A percentile compares a stretch with the other conserved stretches of the same genome.
These are phyloP conservation scores for Bellardia bayeri DNA, from an alignment of 2,888 invertebrate species.

Conservation along the genomic window DNA sequence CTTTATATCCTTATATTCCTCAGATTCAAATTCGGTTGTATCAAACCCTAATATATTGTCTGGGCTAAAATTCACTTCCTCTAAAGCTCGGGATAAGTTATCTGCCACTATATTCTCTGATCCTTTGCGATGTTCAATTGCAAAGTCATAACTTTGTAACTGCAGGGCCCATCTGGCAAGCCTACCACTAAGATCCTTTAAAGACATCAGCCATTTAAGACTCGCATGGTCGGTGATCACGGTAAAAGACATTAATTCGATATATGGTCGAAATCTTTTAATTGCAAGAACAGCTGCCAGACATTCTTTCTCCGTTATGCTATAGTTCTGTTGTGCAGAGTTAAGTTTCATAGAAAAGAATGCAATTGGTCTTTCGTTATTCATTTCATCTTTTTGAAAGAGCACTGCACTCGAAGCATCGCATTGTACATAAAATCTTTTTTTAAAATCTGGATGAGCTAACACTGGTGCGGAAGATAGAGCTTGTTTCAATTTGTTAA, in stretches of 20 bases:
- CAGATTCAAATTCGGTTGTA: neutral
- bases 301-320: neutral
- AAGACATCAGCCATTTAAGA: neutral
- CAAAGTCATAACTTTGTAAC: neutral
- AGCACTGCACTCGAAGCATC: neutral
- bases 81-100: neutral
- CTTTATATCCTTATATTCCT: neutral
- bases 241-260: neutral
- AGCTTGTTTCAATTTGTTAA: neutral
- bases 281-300: neutral
- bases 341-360: constrained; percentile 11
- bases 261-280: neutral
- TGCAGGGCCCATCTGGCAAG: neutral
- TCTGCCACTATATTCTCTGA: neutral
- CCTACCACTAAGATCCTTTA: neutral
- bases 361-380: constrained; percentile 13
- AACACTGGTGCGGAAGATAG: neutral
- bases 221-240: neutral
- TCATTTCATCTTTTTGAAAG: neutral
- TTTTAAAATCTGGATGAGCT: neutral
- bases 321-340: neutral
- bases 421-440: neutral
- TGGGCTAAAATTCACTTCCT: neutral
- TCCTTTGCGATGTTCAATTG: neutral
- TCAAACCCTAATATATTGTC: neutral